These are phyloP conservation scores for Serripes groenlandicus DNA, from an alignment of 2,888 invertebrate species.

Conservation along the genomic window DNA sequence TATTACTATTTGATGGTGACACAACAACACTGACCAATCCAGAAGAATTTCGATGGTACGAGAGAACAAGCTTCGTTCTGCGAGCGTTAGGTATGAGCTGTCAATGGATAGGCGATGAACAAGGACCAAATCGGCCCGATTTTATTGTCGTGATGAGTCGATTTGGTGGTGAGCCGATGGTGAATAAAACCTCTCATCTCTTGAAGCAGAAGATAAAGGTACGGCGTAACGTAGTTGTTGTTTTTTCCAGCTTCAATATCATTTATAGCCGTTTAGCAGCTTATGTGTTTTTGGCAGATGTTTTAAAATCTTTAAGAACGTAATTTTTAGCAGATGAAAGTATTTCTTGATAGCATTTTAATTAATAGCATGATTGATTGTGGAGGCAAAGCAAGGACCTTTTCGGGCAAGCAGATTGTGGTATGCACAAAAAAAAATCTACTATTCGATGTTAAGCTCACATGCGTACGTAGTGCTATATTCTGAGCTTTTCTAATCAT, in stretches of 20 bases:
- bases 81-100: background rate
- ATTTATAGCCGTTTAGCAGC: background rate
- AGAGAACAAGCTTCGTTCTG: background rate
- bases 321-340: background rate
- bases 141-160: background rate
- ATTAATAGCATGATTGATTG: too few species aligned
- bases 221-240: too few species aligned
- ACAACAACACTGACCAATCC: background rate
- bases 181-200: background rate
- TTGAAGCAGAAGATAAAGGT: background rate
- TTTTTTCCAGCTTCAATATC: background rate
- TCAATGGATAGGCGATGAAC: background rate
- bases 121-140: background rate
- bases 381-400: too few species aligned
- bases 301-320: background rate
- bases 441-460: too few species aligned
- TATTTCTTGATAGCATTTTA: background rate
- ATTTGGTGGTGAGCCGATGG: background rate
- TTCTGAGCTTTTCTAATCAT: too few species aligned
- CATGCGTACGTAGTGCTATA: too few species aligned
- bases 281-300: background rate
- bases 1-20: background rate
- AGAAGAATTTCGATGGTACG: background rate
- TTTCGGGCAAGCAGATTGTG: too few species aligned
- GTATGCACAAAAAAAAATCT: too few species aligned